Conservation (phyloP, 2,113 vertebrate genomes). For the Castor canadensis region DNA sequence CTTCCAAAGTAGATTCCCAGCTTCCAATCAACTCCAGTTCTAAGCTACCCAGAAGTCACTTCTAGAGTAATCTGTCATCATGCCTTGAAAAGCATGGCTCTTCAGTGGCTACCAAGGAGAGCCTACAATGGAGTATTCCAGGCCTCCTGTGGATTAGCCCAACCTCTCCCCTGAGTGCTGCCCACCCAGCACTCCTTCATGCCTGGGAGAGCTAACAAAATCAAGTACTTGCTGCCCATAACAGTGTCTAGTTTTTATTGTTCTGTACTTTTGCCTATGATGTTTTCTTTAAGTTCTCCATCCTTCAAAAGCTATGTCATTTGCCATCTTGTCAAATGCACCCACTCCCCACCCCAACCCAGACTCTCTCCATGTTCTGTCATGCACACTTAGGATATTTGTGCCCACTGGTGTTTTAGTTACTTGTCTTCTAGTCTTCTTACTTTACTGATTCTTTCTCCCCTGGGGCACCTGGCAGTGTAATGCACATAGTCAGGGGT, state of each 20-base stretch:
- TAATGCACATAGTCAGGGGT: background rate
- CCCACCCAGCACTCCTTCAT: rapidly evolving
- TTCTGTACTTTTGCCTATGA: background rate
- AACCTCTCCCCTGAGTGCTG: background rate
- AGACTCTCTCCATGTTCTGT: background rate
- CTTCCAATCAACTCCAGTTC: background rate
- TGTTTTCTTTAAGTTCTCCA: background rate
- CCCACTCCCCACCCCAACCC: background rate
- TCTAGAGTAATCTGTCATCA: background rate
- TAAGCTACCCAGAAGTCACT: background rate
- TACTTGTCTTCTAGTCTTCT: background rate
- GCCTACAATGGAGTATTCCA: background rate
- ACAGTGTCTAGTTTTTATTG: background rate
- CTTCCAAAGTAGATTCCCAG: background rate
- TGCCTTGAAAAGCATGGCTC: background rate
- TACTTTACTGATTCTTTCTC: background rate
- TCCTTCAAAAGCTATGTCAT: background rate
- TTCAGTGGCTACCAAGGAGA: background rate
- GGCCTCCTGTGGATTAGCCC: background rate
- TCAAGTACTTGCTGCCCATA: background rate
- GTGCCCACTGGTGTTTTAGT: background rate
- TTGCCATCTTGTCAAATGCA: background rate
- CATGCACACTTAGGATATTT: background rate
- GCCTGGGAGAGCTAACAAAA: background rate
- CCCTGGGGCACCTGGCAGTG: too few relatives aligned